These are phyloP conservation scores for Orestias chungarensis DNA, from an alignment of 2,797 vertebrate species.

Conservation along the genomic window DNA sequence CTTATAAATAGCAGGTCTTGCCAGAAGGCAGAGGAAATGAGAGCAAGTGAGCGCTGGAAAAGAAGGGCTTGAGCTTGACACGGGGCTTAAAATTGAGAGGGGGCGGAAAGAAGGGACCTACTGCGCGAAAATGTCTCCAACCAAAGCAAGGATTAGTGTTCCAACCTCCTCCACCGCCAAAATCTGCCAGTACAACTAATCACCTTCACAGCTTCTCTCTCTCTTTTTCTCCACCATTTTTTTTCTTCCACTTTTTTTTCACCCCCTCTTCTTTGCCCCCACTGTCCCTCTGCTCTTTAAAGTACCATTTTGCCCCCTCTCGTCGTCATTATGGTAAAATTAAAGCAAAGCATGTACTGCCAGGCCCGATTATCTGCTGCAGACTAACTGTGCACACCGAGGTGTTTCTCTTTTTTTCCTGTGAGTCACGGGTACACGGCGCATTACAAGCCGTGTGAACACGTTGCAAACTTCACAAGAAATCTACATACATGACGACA, in stretches of 20 bases:
- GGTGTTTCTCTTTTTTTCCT: conserved; percentile 25
- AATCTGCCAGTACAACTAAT: conserved; percentile 85
- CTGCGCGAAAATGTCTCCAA: conserved; percentile 84
- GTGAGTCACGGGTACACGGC: conserved; percentile 4
- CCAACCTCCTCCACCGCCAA: conserved; percentile 83
- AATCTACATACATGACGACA: conserved; percentile 64
- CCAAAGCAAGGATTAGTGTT: conserved; percentile 88
- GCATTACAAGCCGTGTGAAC: conserved; percentile 27
- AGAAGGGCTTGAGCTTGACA: conserved; percentile 85
- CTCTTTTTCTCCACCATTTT: conserved; percentile 39
- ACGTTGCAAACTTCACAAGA: conserved; percentile 61
- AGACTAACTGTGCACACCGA: conserved; percentile 61
- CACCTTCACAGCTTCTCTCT: conserved; percentile 75
- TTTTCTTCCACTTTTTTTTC: conserved; percentile 16
- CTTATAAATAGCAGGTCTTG: conserved; percentile 87
- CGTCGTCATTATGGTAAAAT: conserved; percentile 78
- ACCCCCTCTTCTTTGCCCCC: conserved; percentile 43
- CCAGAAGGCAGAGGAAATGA: conserved; percentile 88
- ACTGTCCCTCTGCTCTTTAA: conserved; percentile 73
- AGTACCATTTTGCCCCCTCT: conserved; percentile 70
- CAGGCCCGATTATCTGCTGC: conserved; percentile 73
- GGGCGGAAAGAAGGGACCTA: conserved; percentile 83
- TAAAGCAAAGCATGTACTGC: conserved; percentile 79
- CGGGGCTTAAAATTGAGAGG: conserved; percentile 87
- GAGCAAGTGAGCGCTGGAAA: conserved; percentile 82